A percentile compares a stretch with the other conserved stretches of the same genome.
Conservation (phyloP, 2,888 invertebrate species). For the Archips xylosteana region DNA sequence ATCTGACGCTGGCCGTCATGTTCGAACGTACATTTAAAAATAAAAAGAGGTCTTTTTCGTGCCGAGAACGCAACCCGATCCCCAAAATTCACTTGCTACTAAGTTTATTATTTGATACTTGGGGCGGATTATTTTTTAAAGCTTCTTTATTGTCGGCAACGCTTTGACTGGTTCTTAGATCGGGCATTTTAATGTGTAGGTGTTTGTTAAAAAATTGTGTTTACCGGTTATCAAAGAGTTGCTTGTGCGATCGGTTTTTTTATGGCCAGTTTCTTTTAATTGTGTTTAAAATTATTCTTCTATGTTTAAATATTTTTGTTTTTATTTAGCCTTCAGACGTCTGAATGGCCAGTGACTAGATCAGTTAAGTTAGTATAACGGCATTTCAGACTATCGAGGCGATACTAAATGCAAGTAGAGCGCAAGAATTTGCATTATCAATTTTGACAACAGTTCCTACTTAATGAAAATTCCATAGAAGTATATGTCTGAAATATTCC, state of each 20-base stretch:
- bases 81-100: constrained; percentile 84
- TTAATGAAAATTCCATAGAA: not conserved
- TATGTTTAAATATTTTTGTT: not conserved
- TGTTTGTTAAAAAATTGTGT: constrained; percentile 69
- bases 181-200: constrained; percentile 63
- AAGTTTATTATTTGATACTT: constrained; percentile 85
- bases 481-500: not conserved
- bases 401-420: constrained; percentile 1
- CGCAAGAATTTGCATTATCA: not conserved
- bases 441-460: not conserved
- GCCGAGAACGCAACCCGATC: constrained; percentile 77
- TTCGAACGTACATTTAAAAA: constrained; percentile 68
- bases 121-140: constrained; percentile 73
- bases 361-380: not conserved
- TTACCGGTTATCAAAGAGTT: constrained; percentile 51
- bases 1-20: constrained; percentile 76
- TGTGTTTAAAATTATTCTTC: not conserved
- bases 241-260: constrained; percentile 20
- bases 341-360: not conserved
- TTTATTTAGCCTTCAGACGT: not conserved
- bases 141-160: constrained; percentile 70
- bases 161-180: constrained; percentile 71
- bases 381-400: constrained; percentile 1
- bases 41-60: constrained; percentile 66
- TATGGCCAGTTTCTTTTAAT: constrained; percentile 10